Evolutionary conservation across 2,888 invertebrate species (phyloP).

Genomic region (Kuschelorhynchus macadamiae): DNA sequence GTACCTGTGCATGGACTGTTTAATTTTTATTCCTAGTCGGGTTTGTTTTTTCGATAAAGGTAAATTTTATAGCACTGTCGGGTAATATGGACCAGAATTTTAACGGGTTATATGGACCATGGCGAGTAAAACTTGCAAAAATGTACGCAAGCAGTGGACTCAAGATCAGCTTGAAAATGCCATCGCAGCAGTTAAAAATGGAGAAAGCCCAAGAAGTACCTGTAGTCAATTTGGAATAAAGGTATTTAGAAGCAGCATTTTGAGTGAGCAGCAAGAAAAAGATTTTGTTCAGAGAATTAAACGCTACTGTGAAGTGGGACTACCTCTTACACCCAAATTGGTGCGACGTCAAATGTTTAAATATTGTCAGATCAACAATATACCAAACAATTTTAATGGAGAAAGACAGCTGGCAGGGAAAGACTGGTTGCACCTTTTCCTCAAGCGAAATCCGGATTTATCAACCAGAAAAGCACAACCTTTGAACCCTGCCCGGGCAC

Average conservation of each 20-base stretch:
- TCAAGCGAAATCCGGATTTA: slow-evolving; percentile 37
- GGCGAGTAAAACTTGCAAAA: too few species aligned
- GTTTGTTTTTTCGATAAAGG: too few species aligned
- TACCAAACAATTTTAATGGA: slow-evolving; percentile 18
- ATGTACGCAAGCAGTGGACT: too few species aligned
- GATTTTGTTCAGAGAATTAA: slow-evolving; percentile 33
- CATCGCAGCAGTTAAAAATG: too few species aligned
- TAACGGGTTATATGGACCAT: too few species aligned
- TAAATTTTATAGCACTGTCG: too few species aligned
- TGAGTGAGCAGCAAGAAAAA: slow-evolving; percentile 21
- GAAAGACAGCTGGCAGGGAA: slow-evolving; percentile 20
- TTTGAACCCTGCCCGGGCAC: slow-evolving; percentile 55
- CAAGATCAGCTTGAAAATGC: too few species aligned
- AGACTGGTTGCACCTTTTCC: slow-evolving; percentile 23
- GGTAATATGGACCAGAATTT: too few species aligned
- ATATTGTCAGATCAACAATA: slow-evolving; percentile 15
- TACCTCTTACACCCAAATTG: slow-evolving; percentile 3
- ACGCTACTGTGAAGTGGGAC: slow-evolving; percentile 28
- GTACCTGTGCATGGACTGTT: too few species aligned
- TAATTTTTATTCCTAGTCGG: too few species aligned
- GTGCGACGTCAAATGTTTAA: slow-evolving; percentile 33
- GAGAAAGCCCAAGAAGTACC: too few species aligned
- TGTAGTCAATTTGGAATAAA: neutral
- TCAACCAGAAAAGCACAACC: slow-evolving; percentile 53
- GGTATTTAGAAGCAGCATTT: slow-evolving; percentile 32